Base-by-base conservation (phyloP, 2,797 vertebrate genomes). In the Lutjanus campechanus region DNA sequence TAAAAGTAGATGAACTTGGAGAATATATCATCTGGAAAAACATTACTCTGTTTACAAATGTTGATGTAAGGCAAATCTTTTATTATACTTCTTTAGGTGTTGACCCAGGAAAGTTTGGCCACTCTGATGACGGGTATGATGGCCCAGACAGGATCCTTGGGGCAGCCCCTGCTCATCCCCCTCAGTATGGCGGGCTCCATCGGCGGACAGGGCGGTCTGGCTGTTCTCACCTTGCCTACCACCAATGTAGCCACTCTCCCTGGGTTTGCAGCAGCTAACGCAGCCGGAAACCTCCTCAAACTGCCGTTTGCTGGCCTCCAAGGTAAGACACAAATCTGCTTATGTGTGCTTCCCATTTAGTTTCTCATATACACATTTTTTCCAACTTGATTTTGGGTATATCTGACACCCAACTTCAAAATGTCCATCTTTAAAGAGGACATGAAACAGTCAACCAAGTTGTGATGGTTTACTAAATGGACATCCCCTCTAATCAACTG, bases 51-150 rank as follows among this genome's bases (percentile, higher is more conserved):
- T 60, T 29, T 36, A 62, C 22, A 20, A 62, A 43, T 17, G 9
- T 60, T 69, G 4, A 68, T 25, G 6, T 11, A 49, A 76, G 61
- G 8, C n/a, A 40, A 12, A 56, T 61, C 1, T 75, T 59, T n/a
- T 0, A 25, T 67, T 13, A 3, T 60, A 8, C 36, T 15, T 2
- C 61, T 47, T 10, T 7, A 99, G 98, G 95, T 99, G 93, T 96
- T 99, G 95, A 97, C 98, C 93, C 97, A 98, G 96, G 98, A 99
- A 88, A 96, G 97, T 93, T 93, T 99, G 96, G 96, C 98, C 90
- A 95, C 97, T 89, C 95, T 99, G 95, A 96, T 99, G 97, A 98
- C 97, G 55, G 96, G 98, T 82, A 97, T 99, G 96, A 96, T 99
- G 96, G 96, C 98, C 89, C 97, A 97, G 88, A 96, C 97, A 56